Base-by-base conservation (phyloP, 2,888 invertebrate species). In the Synergus itoensis region DNA sequence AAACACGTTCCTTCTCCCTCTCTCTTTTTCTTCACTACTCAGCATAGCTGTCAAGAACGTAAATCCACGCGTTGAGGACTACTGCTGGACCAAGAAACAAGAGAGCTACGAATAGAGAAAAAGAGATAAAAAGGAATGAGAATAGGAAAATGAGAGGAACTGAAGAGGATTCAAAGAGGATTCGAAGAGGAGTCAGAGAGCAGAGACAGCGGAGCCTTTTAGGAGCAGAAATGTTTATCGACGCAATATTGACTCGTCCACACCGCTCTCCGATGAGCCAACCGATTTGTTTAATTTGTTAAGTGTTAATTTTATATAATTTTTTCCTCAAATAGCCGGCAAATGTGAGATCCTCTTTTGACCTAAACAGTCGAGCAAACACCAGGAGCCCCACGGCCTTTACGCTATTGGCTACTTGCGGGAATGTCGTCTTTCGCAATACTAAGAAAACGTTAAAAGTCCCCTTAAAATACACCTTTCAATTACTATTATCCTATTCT, bases 251-350 rank as follows among this genome's bases (percentile, higher is more conserved):
- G 90, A 85, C 88, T 81, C 86, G 80, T 75, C 76, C 53, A 82
- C 78, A 73, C 79, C 79, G 67, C 62, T 77, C 78, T 65, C 79
- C 83, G 86, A 84, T 83, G 84, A 84, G 82, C 82, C 82, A 84
- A 82, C 82, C 82, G 82, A 88, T 90, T 91, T 90, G 88, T 89
- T 91, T 90, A 90, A 89, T 89, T 88, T 89, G 87, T 87, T 85
- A 79, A 86, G 88, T 87, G 90, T 89, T 91, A 91, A 91, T 91
- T 89, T 89, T 84, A 87, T 89, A 87, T 89, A 90, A 91, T 89
- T 90, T 87, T 88, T 88, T 82, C 75, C 67, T 77, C 89, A 89
- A 91, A 89, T 88, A 84, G 80, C 80, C 79, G 79, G 82, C 81
- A 77, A 81, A 79, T 76, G 84, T 82, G 82, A 80, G 84, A 82